A percentile compares a stretch with the other conserved stretches of the same genome.
These are phyloP conservation scores for Takifugu ocellatus DNA, from an alignment of 2,797 vertebrate genomes.

Conservation along the genomic window DNA sequence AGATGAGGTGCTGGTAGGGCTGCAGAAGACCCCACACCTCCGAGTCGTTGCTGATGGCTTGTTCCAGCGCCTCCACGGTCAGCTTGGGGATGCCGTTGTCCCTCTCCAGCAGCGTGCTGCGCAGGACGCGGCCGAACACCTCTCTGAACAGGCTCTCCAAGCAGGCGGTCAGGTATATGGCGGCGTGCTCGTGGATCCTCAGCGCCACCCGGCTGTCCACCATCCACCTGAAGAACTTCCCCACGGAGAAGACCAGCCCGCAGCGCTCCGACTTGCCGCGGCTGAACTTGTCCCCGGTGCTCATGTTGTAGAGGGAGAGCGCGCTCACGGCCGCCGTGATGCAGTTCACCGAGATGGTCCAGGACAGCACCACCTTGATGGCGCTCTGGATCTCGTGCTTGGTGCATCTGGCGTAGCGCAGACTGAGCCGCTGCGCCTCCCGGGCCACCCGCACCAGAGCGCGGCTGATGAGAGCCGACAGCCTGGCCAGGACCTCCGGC, in stretches of 20 bases:
- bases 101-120: constrained; percentile 72
- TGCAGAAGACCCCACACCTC: constrained; percentile 83
- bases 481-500: constrained; percentile 70
- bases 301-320: constrained; percentile 82
- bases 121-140: constrained; percentile 73
- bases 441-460: constrained; percentile 76
- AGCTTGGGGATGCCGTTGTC: constrained; percentile 76
- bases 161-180: constrained; percentile 80
- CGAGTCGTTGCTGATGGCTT: constrained; percentile 77
- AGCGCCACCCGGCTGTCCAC: constrained; percentile 79
- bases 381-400: constrained; percentile 82
- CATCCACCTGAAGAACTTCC: constrained; percentile 85
- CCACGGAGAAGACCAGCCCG: constrained; percentile 80
- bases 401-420: constrained; percentile 81
- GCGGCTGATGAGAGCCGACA: constrained; percentile 74
- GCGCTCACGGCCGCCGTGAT: constrained; percentile 78
- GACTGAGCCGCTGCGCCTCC: constrained; percentile 80
- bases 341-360: constrained; percentile 82
- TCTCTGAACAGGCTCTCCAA: constrained; percentile 80
- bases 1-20: constrained; percentile 80
- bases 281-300: constrained; percentile 76
- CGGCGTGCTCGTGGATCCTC: constrained; percentile 81
- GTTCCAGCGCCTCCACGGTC: constrained; percentile 76
- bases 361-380: constrained; percentile 78
- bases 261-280: constrained; percentile 78